phyloP scores from a whole-genome alignment of 2,797 vertebrate species.

The Mormyrops attenuatus region DNA sequence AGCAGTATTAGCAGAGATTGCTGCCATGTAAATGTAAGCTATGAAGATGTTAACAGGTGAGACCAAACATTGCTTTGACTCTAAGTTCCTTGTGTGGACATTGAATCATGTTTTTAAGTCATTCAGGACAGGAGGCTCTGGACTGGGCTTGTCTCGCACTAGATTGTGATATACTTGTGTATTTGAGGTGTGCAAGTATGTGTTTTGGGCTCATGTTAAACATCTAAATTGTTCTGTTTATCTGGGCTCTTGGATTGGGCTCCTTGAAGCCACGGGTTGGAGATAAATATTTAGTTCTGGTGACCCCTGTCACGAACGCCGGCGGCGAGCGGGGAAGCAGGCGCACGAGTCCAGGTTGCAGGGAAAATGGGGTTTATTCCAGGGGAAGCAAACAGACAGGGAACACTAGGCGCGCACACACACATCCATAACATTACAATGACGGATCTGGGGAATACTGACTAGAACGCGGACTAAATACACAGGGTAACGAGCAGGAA shows the following conservation, averaged over 20 bases:
- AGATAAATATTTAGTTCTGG: slow-evolving; percentile 82
- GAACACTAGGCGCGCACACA: too few relatives aligned
- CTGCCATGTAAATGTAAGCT: neutral
- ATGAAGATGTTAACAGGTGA: neutral
- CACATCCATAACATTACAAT: too few relatives aligned
- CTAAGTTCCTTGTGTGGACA: neutral
- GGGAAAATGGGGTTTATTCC: too few relatives aligned
- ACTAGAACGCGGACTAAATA: too few relatives aligned
- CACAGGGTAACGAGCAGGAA: too few relatives aligned
- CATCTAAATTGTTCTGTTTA: slow-evolving; percentile 13
- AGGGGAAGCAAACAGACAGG: too few relatives aligned
- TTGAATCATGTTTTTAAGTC: neutral
- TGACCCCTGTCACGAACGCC: slow-evolving; percentile 51
- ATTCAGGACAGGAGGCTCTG: neutral
- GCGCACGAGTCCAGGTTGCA: too few relatives aligned
- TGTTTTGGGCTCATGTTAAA: neutral
- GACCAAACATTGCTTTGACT: neutral
- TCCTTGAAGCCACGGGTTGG: slow-evolving; percentile 88
- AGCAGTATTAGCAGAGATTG: neutral
- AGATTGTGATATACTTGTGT: neutral
- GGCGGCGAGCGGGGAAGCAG: too few relatives aligned
- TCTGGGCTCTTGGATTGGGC: slow-evolving; percentile 65
- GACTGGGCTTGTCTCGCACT: neutral
- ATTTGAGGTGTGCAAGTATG: neutral
- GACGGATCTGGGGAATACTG: too few relatives aligned